These are phyloP conservation scores for Myopa testacea DNA, from an alignment of 2,888 invertebrate genomes.

Conservation along the genomic window DNA sequence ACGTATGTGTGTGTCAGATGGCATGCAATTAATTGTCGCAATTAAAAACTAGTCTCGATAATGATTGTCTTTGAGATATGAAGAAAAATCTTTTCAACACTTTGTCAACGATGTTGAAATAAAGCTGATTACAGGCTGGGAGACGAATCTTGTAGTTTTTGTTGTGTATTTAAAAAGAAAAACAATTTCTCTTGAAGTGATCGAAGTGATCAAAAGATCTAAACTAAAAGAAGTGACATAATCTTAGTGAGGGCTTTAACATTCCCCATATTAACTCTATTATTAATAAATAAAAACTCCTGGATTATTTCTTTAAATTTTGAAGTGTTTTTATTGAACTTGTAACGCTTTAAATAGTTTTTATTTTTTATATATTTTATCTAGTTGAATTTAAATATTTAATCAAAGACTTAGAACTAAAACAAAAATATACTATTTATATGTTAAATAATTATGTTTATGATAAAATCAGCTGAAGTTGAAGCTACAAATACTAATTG, in stretches of 20 bases:
- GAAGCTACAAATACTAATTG: no score
- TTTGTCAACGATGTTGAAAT: neutral
- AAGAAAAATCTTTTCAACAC: neutral
- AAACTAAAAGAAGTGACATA: no score
- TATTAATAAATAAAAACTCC: neutral
- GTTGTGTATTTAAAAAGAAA: no score
- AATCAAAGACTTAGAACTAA: neutral
- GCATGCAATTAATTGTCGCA: constrained; percentile 18
- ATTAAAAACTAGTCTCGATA: constrained; percentile 12
- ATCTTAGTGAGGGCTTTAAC: no score
- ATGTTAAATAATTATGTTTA: neutral
- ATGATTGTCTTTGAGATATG: neutral
- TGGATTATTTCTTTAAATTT: constrained; percentile 2
- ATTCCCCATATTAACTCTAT: no score
- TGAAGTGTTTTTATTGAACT: constrained; percentile 33
- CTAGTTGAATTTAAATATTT: neutral
- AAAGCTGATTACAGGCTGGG: neutral
- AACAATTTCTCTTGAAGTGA: no score
- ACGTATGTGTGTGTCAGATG: neutral
- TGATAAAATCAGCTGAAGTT: no score
- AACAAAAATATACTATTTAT: neutral
- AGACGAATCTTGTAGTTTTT: neutral
- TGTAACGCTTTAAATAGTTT: constrained; percentile 28
- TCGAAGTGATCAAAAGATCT: no score
- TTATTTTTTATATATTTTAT: constrained; percentile 1